Evolutionary conservation across 2,888 invertebrate species (phyloP), one percentile per base, ranked within the genome.

Genomic region (Fragum fragum): DNA sequence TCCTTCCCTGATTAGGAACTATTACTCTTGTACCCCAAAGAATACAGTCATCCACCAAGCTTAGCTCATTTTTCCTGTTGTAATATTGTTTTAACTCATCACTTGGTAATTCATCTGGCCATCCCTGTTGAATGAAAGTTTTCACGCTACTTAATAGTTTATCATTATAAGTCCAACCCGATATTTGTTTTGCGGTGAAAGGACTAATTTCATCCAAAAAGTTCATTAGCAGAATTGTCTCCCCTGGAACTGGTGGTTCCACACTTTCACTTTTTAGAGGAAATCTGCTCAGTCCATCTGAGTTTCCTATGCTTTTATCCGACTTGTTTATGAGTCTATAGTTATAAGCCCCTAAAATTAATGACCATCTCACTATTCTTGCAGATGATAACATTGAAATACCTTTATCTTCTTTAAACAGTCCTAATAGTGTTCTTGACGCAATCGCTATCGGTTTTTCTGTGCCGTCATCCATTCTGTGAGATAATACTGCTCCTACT

Each of bases 381-480:
- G n/a, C n/a, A n/a, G n/a, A n/a, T n/a, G n/a, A n/a, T n/a, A n/a
- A n/a, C n/a, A n/a, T n/a, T n/a, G n/a, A n/a, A n/a, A n/a, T n/a
- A n/a, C n/a, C n/a, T n/a, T n/a, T n/a, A n/a, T n/a, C n/a, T n/a
- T n/a, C n/a, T n/a, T n/a, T n/a, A n/a, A n/a, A n/a, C n/a, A n/a
- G n/a, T 18, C 71, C 71, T 21, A 71, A 29, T n/a, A 87, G 63
- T 14, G 87, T 80, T 28, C 61, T n/a, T n/a, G 76, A 80, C 3
- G 80, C 70, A 59, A 71, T 82, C 0, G 81, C 82, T 26, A 78
- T 83, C 28, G 82, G 78, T 16, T 73, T 39, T 39, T 85, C 73
- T 26, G 73, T 52, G 11, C 80, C 80, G 39, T 81, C n/a, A n/a
- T n/a, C n/a, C n/a, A n/a, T n/a, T n/a, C n/a, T n/a, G n/a, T n/a